phyloP scores from a whole-genome alignment of 2,797 vertebrate species.

The Manis pentadactyla region DNA sequence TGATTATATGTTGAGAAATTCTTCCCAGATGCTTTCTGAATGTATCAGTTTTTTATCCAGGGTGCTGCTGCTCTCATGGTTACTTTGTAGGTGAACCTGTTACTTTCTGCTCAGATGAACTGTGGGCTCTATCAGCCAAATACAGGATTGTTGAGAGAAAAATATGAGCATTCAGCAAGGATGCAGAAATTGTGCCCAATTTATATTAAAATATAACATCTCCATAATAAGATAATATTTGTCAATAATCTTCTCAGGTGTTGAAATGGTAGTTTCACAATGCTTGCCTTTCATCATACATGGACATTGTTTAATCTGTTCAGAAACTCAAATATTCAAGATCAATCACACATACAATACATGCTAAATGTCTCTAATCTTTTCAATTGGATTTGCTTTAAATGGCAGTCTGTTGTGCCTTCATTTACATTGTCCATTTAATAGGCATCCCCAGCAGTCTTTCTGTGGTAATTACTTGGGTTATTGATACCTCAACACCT shows the following conservation, averaged over 20 bases:
- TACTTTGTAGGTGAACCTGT: neutral
- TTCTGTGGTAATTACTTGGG: constrained; percentile 58
- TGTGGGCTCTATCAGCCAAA: neutral
- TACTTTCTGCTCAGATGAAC: constrained; percentile 1
- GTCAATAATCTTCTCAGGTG: neutral
- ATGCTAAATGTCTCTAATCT: neutral
- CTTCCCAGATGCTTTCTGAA: neutral
- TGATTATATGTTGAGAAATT: constrained; percentile 15
- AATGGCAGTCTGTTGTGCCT: constrained; percentile 11
- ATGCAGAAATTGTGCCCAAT: constrained; percentile 24
- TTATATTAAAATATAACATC: neutral
- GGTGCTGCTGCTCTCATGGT: neutral
- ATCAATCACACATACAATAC: neutral
- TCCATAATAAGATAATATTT: constrained; percentile 31
- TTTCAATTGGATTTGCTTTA: constrained; percentile 48
- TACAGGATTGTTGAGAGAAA: neutral
- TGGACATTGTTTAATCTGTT: neutral
- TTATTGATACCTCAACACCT: constrained; percentile 71
- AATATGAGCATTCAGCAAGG: neutral
- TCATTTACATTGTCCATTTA: constrained; percentile 61
- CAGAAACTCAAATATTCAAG: constrained; percentile 35
- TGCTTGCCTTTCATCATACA: neutral
- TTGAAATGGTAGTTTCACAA: constrained; percentile 48
- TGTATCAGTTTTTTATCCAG: neutral
- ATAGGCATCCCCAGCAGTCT: constrained; percentile 13